Base-by-base conservation (phyloP, 2,888 invertebrate species). In the Drosophila anomelani region DNA sequence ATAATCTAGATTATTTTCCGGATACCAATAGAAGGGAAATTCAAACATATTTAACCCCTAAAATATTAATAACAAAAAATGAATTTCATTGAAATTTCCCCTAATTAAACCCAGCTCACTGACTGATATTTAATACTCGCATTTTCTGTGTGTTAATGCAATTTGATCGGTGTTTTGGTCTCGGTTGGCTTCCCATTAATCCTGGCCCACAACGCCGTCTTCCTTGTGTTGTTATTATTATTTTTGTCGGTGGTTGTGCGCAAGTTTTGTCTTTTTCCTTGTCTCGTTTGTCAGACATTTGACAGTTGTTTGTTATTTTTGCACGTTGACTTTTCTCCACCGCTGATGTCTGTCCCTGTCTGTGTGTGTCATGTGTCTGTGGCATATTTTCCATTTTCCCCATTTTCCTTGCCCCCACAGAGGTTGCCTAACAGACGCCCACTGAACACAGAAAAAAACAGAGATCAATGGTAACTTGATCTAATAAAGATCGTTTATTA, bases 221-320 rank as follows among this genome's bases (percentile, higher is more conserved):
- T 69, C 71, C 59, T 70, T 36, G 64, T 51, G 64, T 63, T 64
- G 39, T 70, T 44, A 23, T 44, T 59, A 12, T 53, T 57, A 38
- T 47, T 41, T 20, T 43, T 57, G 71, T 44, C 46, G 34, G 36
- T 46, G 61, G 26, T 47, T 72, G 71, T 78, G 63, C 67, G 80
- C 74, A 58, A 70, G 74, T 77, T 81, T 76, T 88, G 86, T 86
- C 88, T 88, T 87, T 68, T 90, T 88, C 81, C 89, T 86, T 90
- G 90, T 88, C 85, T 90, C 89, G 89, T 89, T 90, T 88, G 90
- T 88, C 90, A 90, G 84, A 79, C 86, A 86, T 86, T 86, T 86
- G 86, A 89, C 86, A 86, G 89, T 88, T 80, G 87, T 85, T 88
- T 89, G 89, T 89, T 89, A 87, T 85, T 85, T 84, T 86, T 84